Evolutionary conservation across 2,113 vertebrate species (phyloP).

Genomic region (Scatophagus argus): DNA sequence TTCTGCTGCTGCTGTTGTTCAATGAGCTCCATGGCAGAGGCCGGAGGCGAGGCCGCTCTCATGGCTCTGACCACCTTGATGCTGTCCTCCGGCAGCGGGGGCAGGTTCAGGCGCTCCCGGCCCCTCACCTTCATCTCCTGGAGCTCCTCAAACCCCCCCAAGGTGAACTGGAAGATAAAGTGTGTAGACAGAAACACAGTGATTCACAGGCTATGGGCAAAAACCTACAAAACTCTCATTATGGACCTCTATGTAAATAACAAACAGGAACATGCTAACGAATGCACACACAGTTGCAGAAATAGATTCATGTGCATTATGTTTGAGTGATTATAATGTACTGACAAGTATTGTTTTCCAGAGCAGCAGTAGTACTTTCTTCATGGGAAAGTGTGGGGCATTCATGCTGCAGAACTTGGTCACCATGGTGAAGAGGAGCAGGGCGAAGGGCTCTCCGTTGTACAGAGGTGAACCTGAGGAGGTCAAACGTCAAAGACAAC

Average conservation of each 20-base stretch:
- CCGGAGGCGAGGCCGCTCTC: constrained; percentile 92
- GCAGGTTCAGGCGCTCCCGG: constrained; percentile 86
- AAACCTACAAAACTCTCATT: not conserved
- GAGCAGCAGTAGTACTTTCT: constrained; percentile 95
- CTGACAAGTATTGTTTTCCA: constrained; percentile 97
- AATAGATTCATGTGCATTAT: not conserved
- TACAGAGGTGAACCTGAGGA: constrained; percentile 89
- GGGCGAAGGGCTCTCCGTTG: constrained; percentile 92
- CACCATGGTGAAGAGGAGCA: constrained; percentile 96
- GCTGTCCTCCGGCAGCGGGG: constrained; percentile 92
- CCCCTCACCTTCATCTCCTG: constrained; percentile 90
- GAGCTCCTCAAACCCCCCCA: constrained; percentile 94
- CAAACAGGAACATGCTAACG: not conserved
- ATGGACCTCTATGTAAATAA: not conserved
- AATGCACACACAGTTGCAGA: too few relatives aligned
- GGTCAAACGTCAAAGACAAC: not conserved
- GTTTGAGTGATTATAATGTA: not conserved
- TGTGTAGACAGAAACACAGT: not conserved
- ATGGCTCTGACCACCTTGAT: constrained; percentile 94
- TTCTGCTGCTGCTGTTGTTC: constrained; percentile 94
- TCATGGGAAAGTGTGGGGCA: constrained; percentile 97
- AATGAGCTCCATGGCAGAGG: constrained; percentile 91
- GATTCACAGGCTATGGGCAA: not conserved
- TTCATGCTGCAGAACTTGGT: constrained; percentile 98
- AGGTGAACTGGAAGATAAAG: constrained; percentile 87